Evolutionary conservation across 2,888 invertebrate genomes (phyloP).

Genomic region (Sminthurinus aureus): DNA sequence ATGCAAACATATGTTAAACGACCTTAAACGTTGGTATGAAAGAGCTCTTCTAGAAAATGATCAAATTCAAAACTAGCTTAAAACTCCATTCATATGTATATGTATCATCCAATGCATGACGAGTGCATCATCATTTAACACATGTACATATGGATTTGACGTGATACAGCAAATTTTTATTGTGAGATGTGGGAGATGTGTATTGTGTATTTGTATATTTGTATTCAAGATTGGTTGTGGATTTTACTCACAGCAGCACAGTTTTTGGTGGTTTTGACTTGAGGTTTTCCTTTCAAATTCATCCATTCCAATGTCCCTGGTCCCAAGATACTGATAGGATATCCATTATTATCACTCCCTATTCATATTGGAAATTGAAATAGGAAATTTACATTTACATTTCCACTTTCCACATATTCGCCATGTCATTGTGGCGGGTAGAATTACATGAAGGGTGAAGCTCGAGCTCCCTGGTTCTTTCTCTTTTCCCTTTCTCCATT

Average conservation of each 20-base stretch:
- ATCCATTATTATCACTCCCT: neutral
- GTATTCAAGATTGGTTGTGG: neutral
- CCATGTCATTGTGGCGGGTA: constrained; percentile 12
- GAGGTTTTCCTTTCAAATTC: neutral
- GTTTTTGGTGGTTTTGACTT: neutral
- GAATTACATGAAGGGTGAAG: constrained; percentile 11
- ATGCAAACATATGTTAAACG: too few species aligned
- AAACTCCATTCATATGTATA: too few species aligned
- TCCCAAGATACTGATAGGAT: neutral
- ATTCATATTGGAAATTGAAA: too few species aligned
- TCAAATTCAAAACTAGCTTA: neutral
- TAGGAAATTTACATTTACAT: neutral
- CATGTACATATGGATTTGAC: neutral
- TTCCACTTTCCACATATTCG: constrained; percentile 9
- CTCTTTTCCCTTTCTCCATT: too few species aligned
- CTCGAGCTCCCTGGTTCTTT: neutral
- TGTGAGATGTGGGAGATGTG: neutral
- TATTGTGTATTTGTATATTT: neutral
- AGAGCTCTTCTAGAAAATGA: too few species aligned
- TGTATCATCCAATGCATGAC: too few species aligned
- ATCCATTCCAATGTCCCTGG: too few species aligned
- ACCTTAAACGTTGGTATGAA: too few species aligned
- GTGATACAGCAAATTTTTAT: neutral
- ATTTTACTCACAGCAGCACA: neutral
- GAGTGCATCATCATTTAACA: too few species aligned